A percentile compares a stretch with the other conserved stretches of the same genome.
These are phyloP conservation scores for Andrena praecox DNA, from an alignment of 2,888 invertebrate genomes.

Conservation along the genomic window DNA sequence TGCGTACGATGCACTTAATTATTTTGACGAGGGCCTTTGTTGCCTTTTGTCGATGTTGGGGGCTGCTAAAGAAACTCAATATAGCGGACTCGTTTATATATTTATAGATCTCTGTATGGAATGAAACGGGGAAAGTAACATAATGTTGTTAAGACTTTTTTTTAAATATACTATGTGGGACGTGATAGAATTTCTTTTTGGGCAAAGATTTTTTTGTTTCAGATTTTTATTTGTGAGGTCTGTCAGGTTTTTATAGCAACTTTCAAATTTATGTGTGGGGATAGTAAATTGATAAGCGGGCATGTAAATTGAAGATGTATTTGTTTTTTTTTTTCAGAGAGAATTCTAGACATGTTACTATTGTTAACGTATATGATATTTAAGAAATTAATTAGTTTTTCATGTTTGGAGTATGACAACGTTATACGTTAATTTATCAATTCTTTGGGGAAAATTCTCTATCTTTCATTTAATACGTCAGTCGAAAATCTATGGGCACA, in stretches of 20 bases:
- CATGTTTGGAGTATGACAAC: background rate
- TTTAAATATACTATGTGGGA: background rate
- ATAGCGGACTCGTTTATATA: conserved; percentile 16
- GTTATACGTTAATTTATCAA: conserved; percentile 3
- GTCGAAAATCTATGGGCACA: conserved; percentile 3
- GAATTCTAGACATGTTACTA: background rate
- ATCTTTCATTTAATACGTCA: background rate
- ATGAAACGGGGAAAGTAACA: background rate
- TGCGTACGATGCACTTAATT: conserved; percentile 53
- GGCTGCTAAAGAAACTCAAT: conserved; percentile 15
- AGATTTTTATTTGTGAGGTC: background rate
- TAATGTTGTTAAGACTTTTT: background rate
- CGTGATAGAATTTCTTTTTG: no score
- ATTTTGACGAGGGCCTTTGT: conserved; percentile 53
- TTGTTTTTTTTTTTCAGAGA: background rate
- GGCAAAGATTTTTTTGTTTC: background rate
- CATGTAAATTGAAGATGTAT: background rate
- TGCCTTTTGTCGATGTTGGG: conserved; percentile 14
- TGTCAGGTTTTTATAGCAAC: no score
- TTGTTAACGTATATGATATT: background rate
- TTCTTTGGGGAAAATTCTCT: background rate
- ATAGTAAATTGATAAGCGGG: no score
- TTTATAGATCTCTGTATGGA: conserved; percentile 16
- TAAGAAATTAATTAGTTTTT: background rate
- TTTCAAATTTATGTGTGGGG: no score